phyloP scores from a whole-genome alignment of 1,140 invertebrate genomes.

The Drosophila sulfurigaster region DNA sequence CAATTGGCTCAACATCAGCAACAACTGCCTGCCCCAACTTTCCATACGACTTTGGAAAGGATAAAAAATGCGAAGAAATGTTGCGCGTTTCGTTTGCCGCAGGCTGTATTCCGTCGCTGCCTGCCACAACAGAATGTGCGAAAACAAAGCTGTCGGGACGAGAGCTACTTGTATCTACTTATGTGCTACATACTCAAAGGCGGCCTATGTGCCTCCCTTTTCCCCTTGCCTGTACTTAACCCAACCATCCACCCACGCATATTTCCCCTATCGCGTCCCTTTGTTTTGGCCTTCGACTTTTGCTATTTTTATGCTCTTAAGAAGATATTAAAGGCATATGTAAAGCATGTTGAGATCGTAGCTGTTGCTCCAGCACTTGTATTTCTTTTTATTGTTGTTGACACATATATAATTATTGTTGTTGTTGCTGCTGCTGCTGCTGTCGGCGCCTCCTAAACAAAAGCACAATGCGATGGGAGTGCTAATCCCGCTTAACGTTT shows the following conservation, averaged over 20 bases:
- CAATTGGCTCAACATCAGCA: conserved; percentile 49
- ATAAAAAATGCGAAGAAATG: conserved; percentile 34
- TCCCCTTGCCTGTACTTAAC: background rate
- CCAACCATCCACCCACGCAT: background rate
- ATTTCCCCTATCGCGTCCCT: conserved; percentile 5
- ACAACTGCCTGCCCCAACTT: background rate
- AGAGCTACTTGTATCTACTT: conserved; percentile 69
- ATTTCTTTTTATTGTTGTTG: conserved; percentile 40
- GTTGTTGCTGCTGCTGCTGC: background rate
- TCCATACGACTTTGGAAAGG: background rate
- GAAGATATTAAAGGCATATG: conserved; percentile 78
- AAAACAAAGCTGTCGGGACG: conserved; percentile 68
- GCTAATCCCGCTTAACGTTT: conserved; percentile 74
- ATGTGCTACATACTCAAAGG: conserved; percentile 39
- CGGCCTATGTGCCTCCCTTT: conserved; percentile 3
- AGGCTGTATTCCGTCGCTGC: conserved; percentile 6
- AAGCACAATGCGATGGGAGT: conserved; percentile 50
- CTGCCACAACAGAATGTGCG: conserved; percentile 37
- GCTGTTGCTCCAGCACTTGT: conserved; percentile 4
- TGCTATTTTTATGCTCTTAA: conserved; percentile 79
- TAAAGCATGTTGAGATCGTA: conserved; percentile 58
- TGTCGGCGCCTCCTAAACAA: conserved; percentile 17
- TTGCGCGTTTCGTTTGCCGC: conserved; percentile 47
- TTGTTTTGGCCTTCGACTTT: conserved; percentile 66
- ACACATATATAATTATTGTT: conserved; percentile 47